These are phyloP conservation scores for Buathra laborator DNA, from an alignment of 2,888 invertebrate genomes.

Conservation along the genomic window DNA sequence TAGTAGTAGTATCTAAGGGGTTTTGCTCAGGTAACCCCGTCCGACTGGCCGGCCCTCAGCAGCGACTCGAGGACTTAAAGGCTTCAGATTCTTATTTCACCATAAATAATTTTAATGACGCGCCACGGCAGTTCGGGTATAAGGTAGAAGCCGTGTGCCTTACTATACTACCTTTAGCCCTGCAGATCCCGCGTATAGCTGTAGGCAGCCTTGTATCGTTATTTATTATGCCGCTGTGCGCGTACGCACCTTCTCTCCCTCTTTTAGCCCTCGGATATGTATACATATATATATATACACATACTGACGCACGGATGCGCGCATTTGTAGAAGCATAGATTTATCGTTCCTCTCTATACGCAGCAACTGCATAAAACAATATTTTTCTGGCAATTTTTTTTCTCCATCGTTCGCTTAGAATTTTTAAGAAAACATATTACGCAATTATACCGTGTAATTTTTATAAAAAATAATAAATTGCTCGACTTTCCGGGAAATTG, in stretches of 20 bases:
- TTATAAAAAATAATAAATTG: not conserved
- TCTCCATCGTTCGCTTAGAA: not conserved
- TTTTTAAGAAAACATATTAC: not conserved
- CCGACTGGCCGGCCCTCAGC: slow-evolving; percentile 31
- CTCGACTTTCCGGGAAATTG: not conserved
- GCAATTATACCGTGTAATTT: slow-evolving; percentile 23
- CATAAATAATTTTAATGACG: slow-evolving; percentile 84
- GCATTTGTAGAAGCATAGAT: not conserved
- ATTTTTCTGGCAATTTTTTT: not conserved
- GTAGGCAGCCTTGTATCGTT: slow-evolving; percentile 80
- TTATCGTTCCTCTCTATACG: not conserved
- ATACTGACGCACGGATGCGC: no score
- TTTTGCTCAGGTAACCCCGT: slow-evolving; percentile 38
- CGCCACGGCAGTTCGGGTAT: slow-evolving; percentile 80
- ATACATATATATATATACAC: not conserved
- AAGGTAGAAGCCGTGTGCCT: slow-evolving; percentile 74
- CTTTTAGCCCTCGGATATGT: not conserved
- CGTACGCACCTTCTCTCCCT: slow-evolving; percentile 45
- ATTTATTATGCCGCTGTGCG: slow-evolving; percentile 77
- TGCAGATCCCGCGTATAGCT: slow-evolving; percentile 70
- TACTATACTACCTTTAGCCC: slow-evolving; percentile 53
- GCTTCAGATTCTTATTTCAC: slow-evolving; percentile 82
- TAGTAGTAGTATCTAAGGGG: slow-evolving; percentile 14
- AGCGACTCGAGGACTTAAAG: slow-evolving; percentile 73
- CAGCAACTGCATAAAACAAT: not conserved